Percentiles rank a stretch among this genome's conserved stretches.
Evolutionary conservation across 2,797 vertebrate species (phyloP).

Genomic region (Sorex maritimensis): DNA sequence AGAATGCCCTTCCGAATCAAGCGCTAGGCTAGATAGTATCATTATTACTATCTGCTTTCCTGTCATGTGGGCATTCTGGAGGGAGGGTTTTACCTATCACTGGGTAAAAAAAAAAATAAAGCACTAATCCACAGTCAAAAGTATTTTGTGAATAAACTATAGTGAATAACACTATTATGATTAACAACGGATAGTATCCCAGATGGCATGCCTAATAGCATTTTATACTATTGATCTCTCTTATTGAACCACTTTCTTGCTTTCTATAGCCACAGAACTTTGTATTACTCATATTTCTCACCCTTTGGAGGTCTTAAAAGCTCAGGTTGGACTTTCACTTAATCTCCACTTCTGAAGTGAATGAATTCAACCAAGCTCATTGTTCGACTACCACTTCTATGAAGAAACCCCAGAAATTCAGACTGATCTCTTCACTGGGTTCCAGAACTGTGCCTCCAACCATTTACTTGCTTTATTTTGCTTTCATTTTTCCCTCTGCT

Average conservation of each 20-base stretch:
- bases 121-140: neutral
- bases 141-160: slow-evolving; percentile 36
- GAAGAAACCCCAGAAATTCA: neutral
- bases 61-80: neutral
- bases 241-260: neutral
- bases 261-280: neutral
- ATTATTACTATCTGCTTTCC: neutral
- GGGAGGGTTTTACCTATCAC: neutral
- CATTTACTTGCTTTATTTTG: neutral
- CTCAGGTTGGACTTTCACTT: neutral
- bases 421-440: neutral
- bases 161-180: neutral
- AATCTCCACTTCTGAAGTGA: neutral
- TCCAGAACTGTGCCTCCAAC: neutral
- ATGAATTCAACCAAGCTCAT: neutral
- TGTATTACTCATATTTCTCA: neutral
- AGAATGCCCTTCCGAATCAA: neutral
- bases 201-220: neutral
- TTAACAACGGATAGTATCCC: neutral
- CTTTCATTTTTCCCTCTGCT: neutral
- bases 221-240: neutral
- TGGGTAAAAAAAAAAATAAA: slow-evolving; percentile 19
- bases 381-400: neutral
- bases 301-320: neutral
- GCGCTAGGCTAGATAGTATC: neutral